Evolutionary conservation across 2,888 invertebrate species (phyloP), one percentile per base, ranked within the genome.

Genomic region (Caenorhabditis japonica): DNA sequence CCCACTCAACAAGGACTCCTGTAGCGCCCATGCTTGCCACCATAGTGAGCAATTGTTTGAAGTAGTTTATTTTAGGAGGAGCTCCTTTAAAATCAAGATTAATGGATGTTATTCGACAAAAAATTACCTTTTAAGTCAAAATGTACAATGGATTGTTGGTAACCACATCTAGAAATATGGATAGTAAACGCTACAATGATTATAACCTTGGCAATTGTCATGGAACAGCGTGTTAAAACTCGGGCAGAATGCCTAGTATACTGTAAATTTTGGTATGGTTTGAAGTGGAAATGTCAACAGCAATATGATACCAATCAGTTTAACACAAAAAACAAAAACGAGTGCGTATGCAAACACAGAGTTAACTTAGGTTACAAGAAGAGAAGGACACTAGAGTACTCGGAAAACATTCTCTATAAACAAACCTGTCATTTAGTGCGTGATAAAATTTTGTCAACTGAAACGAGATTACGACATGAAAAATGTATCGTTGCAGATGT

Each of bases 1-100:
- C 94, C 87, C 94, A 94, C 86, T 94, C 94, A 39, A 94, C 90
- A 5, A 94, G 88, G 12, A 94, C 86, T 0, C 93, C 93, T 25
- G 92, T 93, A 0, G 92, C 93, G n/a, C 93, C 93, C 36, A 92
- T 33, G n/a, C 60, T 55, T 12, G 59, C 43, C 4, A 75, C 51
- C n/a, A 46, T 52, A n/a, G 87, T 91, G 55, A 93, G 90, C 0
- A 94, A 84, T 80, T 88, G 79, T 73, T 87, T 85, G 38, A 88
- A 85, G 77, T 89, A 90, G 21, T 78, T 76, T 3, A 93, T 83
- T 56, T 71, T 68, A 23, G 76, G 75, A 19, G 80, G 77, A 8
- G 80, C 77, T 3, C 80, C 79, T 68, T n/a, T 12, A 27, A n/a
- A n/a, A n/a, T n/a, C n/a, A n/a, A n/a, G n/a, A n/a, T n/a, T n/a